Conservation (phyloP, 1,140 invertebrate species). For the Oppia nitens region DNA sequence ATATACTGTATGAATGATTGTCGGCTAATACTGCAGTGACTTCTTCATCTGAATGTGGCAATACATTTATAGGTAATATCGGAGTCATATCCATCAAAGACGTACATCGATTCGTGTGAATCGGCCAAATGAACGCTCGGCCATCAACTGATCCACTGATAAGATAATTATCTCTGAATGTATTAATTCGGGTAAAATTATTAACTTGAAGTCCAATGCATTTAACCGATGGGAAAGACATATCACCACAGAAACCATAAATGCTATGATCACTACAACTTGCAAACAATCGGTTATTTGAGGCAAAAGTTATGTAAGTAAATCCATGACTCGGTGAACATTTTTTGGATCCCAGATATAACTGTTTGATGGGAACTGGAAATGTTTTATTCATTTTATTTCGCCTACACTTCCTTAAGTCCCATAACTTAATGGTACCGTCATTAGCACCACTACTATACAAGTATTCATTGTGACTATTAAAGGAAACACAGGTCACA, state of each 20-base stretch:
- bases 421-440: slow-evolving; percentile 12
- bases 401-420: neutral
- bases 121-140: slow-evolving; percentile 3
- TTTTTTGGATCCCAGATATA: slow-evolving; percentile 23
- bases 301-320: slow-evolving; percentile 47
- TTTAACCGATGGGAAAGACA: neutral
- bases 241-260: slow-evolving; percentile 31
- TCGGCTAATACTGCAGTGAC: neutral
- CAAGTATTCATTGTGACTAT: neutral
- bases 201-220: neutral
- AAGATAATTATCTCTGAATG: neutral
- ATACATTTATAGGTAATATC: neutral
- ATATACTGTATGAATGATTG: neutral
- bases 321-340: slow-evolving; percentile 39
- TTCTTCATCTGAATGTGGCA: slow-evolving; percentile 1
- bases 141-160: slow-evolving; percentile 3
- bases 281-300: slow-evolving; percentile 49
- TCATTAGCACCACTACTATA: slow-evolving; percentile 7
- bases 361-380: neutral
- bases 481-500: slow-evolving; percentile 10
- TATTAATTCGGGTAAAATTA: slow-evolving; percentile 6
- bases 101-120: too few species aligned
- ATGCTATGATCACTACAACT: slow-evolving; percentile 69
- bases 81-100: neutral
- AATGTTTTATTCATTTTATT: neutral